phyloP scores from a whole-genome alignment of 2,797 vertebrate genomes.

The Chanos chanos region DNA sequence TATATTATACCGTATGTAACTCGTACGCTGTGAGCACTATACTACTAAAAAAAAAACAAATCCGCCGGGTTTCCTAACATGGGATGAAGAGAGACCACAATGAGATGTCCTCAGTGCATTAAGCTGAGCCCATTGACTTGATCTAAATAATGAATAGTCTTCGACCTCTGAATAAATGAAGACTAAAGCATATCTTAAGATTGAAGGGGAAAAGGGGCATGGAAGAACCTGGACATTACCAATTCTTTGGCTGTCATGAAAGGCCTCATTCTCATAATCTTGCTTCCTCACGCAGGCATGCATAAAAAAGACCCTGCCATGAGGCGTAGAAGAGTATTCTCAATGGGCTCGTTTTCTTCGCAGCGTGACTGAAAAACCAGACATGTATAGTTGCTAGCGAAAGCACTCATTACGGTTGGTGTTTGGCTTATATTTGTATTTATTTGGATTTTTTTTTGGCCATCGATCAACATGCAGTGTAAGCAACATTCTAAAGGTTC shows the following conservation, averaged over 20 bases:
- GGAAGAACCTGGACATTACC: constrained; percentile 11
- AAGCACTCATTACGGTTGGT: too few species aligned
- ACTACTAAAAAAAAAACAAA: too few species aligned
- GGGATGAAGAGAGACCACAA: constrained; percentile 49
- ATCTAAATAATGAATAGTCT: constrained; percentile 72
- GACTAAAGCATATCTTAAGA: constrained; percentile 31
- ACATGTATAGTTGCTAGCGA: neutral
- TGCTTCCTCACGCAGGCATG: neutral
- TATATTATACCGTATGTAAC: too few species aligned
- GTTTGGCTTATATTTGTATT: too few species aligned
- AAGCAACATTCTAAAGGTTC: too few species aligned
- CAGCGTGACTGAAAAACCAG: neutral
- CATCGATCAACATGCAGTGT: too few species aligned
- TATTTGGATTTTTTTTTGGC: too few species aligned
- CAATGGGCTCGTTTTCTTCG: neutral
- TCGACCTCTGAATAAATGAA: constrained; percentile 70
- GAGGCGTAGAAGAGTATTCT: neutral
- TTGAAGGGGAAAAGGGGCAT: constrained; percentile 55
- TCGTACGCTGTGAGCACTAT: too few species aligned
- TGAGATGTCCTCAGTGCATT: constrained; percentile 57
- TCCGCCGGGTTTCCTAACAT: too few species aligned
- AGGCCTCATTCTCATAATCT: neutral
- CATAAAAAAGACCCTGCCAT: neutral
- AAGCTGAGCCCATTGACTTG: constrained; percentile 58
- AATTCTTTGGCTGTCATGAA: neutral